phyloP scores from a whole-genome alignment of 2,888 invertebrate species.

The Sarcophaga rosellei region DNA sequence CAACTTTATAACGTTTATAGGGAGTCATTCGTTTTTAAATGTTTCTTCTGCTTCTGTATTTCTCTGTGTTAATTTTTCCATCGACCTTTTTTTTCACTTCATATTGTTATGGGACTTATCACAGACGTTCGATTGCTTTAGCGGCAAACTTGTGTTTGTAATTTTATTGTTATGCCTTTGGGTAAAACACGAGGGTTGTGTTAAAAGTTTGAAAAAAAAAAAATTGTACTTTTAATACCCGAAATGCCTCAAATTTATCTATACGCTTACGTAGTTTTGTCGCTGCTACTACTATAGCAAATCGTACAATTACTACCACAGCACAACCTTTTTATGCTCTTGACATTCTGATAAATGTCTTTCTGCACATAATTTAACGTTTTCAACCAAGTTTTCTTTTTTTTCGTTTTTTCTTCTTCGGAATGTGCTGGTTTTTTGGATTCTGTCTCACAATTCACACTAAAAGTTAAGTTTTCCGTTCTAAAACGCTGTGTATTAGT shows the following conservation, averaged over 20 bases:
- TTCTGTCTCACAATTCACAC: slow-evolving; percentile 6
- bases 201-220: not conserved
- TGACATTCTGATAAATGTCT: slow-evolving; percentile 68
- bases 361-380: slow-evolving; percentile 67
- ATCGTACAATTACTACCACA: slow-evolving; percentile 20
- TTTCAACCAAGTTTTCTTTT: slow-evolving; percentile 50
- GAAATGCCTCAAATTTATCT: slow-evolving; percentile 22
- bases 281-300: slow-evolving; percentile 5
- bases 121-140: slow-evolving; percentile 53
- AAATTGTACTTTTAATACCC: not conserved
- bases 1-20: slow-evolving; percentile 56
- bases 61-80: not conserved
- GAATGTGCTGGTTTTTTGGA: not conserved
- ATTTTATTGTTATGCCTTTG: slow-evolving; percentile 52
- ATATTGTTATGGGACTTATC: slow-evolving; percentile 53
- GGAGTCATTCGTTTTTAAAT: slow-evolving; percentile 44
- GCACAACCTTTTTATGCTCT: slow-evolving; percentile 63
- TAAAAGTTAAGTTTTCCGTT: slow-evolving; percentile 31
- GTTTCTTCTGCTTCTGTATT: not conserved
- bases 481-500: not conserved
- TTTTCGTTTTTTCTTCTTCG: slow-evolving; percentile 22
- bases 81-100: slow-evolving; percentile 5
- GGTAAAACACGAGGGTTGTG: slow-evolving; percentile 1
- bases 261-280: not conserved
- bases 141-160: slow-evolving; percentile 45